Percentiles rank a stretch among this genome's conserved stretches.
These are phyloP conservation scores for Alosa alosa DNA, from an alignment of 2,113 vertebrate species.

Conservation along the genomic window DNA sequence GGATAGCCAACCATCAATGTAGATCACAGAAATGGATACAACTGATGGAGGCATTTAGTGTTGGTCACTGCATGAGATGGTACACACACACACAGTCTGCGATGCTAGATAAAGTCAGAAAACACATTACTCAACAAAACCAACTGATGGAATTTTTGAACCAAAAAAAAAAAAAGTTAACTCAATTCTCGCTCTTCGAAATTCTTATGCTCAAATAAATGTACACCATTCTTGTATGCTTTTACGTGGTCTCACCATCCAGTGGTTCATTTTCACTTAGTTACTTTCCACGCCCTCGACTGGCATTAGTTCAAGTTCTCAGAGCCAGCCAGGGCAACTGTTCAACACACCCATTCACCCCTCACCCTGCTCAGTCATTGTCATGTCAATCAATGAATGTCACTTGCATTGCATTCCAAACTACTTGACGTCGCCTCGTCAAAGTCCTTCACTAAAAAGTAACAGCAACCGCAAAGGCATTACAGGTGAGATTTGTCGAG, in stretches of 20 bases:
- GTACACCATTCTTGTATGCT: background rate
- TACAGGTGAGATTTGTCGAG: constrained; percentile 73
- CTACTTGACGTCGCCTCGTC: background rate
- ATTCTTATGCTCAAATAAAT: constrained; percentile 11
- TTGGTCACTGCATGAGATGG: background rate
- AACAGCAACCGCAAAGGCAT: constrained; percentile 68
- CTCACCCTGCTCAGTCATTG: background rate
- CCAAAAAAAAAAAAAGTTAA: background rate
- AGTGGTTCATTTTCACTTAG: background rate
- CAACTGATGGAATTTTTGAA: background rate
- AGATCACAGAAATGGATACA: background rate
- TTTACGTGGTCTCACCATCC: constrained; percentile 14
- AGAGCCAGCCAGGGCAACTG: constrained; percentile 1
- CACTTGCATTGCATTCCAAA: constrained; percentile 11
- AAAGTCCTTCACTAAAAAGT: background rate
- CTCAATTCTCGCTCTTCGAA: constrained; percentile 3
- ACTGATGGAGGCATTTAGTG: background rate
- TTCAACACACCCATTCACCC: background rate
- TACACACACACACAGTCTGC: background rate
- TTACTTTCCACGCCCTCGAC: background rate
- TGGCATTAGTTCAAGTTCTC: background rate
- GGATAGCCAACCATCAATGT: constrained; percentile 6
- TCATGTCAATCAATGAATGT: constrained; percentile 2
- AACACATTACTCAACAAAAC: background rate
- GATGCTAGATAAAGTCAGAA: background rate